Evolutionary conservation across 2,888 invertebrate genomes (phyloP), one percentile per base, ranked within the genome.

Genomic region (Choreutis nemorana): DNA sequence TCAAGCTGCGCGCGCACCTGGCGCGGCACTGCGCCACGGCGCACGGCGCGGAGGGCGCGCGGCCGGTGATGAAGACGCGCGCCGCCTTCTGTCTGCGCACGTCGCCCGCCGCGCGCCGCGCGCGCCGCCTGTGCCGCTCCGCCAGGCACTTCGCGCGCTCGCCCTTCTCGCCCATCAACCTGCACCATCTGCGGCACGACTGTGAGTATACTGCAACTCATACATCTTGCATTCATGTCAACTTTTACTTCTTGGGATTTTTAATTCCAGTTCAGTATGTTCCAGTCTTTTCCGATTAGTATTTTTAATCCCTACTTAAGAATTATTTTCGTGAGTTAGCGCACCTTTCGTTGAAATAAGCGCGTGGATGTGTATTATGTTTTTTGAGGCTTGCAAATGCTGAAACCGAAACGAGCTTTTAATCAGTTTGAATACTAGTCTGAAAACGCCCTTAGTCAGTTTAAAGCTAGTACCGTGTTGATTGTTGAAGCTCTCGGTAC

Each of bases 61-160:
- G 95, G 32, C 96, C 97, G 29, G 94, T 97, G 25, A 94, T 96
- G 94, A 97, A 97, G 81, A 97, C 97, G 30, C 86, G 97, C 55
- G 94, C 96, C 44, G 96, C 97, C 35, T 97, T 97, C 81, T 96
- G 94, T 81, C 83, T 97, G 56, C 89, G 91, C 65, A 95, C 93
- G 31, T 94, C 95, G 52, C 89, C 93, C 34, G 83, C 94, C 60
- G 95, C 96, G 35, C 85, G 94, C 47, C 87, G 95, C 39, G 94
- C 96, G 31, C 86, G 97, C 36, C 83, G 93, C 39, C 81, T 96
- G 40, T 93, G 94, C 65, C 85, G 90, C 44, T 71, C 73, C 85
- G 90, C 94, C 3, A 72, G 91, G 11, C 94, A 94, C 72, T 91
- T 91, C 37, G 94, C 96, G 38, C 83, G 97, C 47, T 89, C 93